phyloP scores from a whole-genome alignment of 2,797 vertebrate genomes.

The Tauraco hartlaubi region DNA sequence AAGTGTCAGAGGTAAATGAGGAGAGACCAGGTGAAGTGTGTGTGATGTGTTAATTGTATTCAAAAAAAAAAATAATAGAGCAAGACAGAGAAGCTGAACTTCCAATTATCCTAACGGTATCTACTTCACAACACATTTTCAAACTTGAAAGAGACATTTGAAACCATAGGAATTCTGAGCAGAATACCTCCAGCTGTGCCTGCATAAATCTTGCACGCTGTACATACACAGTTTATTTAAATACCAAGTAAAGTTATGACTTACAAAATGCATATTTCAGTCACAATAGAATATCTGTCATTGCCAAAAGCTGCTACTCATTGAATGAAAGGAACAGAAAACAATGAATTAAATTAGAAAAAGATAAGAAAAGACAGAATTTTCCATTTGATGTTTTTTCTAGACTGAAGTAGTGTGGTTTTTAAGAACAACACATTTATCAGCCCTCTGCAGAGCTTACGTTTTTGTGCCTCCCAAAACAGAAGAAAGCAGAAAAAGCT shows the following conservation, averaged over 20 bases:
- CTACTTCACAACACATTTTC: slow-evolving; percentile 75
- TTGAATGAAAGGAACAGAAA: slow-evolving; percentile 35
- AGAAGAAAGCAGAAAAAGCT: background rate
- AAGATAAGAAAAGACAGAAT: slow-evolving; percentile 4
- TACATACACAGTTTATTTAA: slow-evolving; percentile 70
- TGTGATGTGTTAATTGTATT: slow-evolving; percentile 78
- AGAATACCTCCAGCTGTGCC: slow-evolving; percentile 58
- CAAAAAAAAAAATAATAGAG: slow-evolving; percentile 66
- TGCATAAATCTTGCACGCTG: slow-evolving; percentile 53
- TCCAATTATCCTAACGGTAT: slow-evolving; percentile 80
- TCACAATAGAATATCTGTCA: slow-evolving; percentile 58
- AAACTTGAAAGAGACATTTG: slow-evolving; percentile 72
- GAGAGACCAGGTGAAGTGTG: slow-evolving; percentile 73
- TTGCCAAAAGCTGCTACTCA: slow-evolving; percentile 41
- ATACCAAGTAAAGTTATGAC: slow-evolving; percentile 69
- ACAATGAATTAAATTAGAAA: slow-evolving; percentile 38
- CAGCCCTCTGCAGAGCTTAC: background rate
- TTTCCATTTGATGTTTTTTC: background rate
- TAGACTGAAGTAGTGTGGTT: background rate
- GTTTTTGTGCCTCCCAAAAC: background rate
- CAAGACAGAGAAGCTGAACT: slow-evolving; percentile 73
- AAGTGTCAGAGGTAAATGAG: slow-evolving; percentile 77
- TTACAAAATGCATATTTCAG: slow-evolving; percentile 74
- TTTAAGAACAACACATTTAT: background rate
- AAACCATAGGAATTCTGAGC: slow-evolving; percentile 70